Percentiles rank a stretch among this genome's conserved stretches.
phyloP scores from a whole-genome alignment of 1,140 invertebrate species.

The Adoxophyes honmai region DNA sequence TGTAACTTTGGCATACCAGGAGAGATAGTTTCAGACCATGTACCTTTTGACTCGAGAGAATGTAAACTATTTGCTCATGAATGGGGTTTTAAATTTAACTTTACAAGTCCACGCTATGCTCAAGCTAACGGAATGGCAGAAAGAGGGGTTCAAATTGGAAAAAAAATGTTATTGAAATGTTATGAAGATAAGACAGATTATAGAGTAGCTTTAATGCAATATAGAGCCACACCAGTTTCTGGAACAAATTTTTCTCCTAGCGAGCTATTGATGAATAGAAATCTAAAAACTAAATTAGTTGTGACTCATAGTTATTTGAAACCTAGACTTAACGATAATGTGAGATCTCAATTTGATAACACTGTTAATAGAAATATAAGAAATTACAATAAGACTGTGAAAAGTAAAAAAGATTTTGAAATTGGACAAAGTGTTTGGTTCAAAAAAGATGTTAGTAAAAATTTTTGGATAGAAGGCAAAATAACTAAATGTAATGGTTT shows the following conservation, averaged over 20 bases:
- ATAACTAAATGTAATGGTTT: neutral
- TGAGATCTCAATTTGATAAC: neutral
- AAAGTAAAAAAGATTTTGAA: neutral
- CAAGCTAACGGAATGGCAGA: conserved; percentile 25
- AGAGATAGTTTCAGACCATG: conserved; percentile 20
- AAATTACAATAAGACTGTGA: neutral
- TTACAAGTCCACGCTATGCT: conserved; percentile 5
- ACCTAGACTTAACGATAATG: neutral
- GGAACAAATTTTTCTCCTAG: neutral
- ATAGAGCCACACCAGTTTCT: neutral
- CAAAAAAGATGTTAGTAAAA: neutral
- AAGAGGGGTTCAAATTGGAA: conserved; percentile 18
- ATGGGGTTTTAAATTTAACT: conserved; percentile 7
- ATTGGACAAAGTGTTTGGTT: neutral
- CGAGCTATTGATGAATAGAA: neutral
- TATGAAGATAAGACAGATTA: neutral
- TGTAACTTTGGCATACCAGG: conserved; percentile 36
- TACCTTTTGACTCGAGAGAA: conserved; percentile 23
- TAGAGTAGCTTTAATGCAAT: neutral
- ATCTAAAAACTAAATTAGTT: neutral
- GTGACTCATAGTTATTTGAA: neutral
- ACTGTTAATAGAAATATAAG: neutral
- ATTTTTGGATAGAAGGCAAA: neutral
- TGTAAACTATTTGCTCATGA: conserved; percentile 19
- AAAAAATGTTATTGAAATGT: conserved; percentile 22